phyloP scores from a whole-genome alignment of 2,888 invertebrate genomes.

The Rhingia campestris region DNA sequence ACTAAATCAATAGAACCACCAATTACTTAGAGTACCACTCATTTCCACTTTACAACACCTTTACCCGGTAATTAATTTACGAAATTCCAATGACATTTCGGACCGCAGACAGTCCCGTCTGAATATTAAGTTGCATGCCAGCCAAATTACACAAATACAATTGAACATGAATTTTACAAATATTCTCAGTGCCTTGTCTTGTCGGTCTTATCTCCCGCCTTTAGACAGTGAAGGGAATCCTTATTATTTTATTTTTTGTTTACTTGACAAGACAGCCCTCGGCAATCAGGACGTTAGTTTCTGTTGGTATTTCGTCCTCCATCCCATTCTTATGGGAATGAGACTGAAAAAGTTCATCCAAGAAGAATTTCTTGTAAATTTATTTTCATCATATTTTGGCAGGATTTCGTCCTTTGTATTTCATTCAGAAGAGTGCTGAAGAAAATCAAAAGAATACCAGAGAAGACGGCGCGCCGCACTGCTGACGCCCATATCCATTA shows the following conservation, averaged over 20 bases:
- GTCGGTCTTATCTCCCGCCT: background rate
- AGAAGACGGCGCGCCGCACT: constrained; percentile 8
- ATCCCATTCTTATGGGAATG: background rate
- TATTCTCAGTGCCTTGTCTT: constrained; percentile 24
- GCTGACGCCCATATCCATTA: constrained; percentile 48
- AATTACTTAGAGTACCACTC: too few relatives aligned
- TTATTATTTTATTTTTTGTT: constrained; percentile 27
- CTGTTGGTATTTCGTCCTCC: constrained; percentile 14
- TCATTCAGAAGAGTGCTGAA: constrained; percentile 8
- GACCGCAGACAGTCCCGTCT: background rate
- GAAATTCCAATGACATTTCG: constrained; percentile 1
- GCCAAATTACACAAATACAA: constrained; percentile 46
- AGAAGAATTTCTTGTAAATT: constrained; percentile 39
- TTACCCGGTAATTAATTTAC: constrained; percentile 1
- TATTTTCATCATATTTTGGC: constrained; percentile 58
- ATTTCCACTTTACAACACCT: background rate
- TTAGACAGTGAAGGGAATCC: constrained; percentile 3
- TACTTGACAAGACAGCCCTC: constrained; percentile 35
- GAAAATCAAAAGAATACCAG: background rate
- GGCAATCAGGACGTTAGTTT: constrained; percentile 53
- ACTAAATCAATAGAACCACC: too few relatives aligned
- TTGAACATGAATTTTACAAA: constrained; percentile 53
- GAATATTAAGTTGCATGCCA: constrained; percentile 31
- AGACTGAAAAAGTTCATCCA: constrained; percentile 1
- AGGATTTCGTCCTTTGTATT: constrained; percentile 13